Evolutionary conservation across 92 coral and sea anemone genomes (phyloP).

Genomic region (Parazoanthus atlanticus): DNA sequence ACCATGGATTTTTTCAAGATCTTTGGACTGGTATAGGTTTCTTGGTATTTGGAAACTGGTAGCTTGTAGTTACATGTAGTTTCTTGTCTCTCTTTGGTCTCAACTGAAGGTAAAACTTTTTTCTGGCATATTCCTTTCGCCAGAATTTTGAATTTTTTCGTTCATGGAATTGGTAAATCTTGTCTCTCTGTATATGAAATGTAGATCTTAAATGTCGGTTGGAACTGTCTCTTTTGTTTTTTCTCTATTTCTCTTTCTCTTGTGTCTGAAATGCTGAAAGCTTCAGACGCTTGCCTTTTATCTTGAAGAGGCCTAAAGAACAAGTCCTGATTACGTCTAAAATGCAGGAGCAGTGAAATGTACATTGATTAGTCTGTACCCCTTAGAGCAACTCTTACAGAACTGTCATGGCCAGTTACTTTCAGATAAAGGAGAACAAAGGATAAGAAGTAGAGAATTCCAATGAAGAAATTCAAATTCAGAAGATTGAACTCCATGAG

Average conservation of each 20-base stretch:
- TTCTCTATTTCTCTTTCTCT: too few species aligned
- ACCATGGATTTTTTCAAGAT: too few species aligned
- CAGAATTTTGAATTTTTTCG: not conserved
- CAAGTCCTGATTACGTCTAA: not conserved
- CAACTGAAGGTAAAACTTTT: not conserved
- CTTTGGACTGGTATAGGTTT: too few species aligned
- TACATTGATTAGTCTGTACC: too few species aligned
- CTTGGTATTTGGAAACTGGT: not conserved
- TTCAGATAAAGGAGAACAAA: not conserved
- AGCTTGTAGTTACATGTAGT: not conserved
- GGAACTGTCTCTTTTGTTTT: too few species aligned
- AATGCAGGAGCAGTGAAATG: not conserved
- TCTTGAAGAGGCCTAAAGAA: not conserved
- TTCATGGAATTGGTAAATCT: not conserved
- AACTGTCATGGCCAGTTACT: not conserved
- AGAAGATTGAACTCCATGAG: not conserved
- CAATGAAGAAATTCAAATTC: not conserved
- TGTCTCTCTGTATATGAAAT: not conserved
- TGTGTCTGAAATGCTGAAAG: not conserved
- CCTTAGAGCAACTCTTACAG: not conserved
- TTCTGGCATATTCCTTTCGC: not conserved
- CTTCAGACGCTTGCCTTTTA: not conserved
- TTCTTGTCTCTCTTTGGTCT: not conserved
- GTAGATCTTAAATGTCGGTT: not conserved
- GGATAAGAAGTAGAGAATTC: not conserved